A percentile compares a stretch with the other conserved stretches of the same genome.
Evolutionary conservation across 2,797 vertebrate species (phyloP).

Genomic region (Liparis tanakae): DNA sequence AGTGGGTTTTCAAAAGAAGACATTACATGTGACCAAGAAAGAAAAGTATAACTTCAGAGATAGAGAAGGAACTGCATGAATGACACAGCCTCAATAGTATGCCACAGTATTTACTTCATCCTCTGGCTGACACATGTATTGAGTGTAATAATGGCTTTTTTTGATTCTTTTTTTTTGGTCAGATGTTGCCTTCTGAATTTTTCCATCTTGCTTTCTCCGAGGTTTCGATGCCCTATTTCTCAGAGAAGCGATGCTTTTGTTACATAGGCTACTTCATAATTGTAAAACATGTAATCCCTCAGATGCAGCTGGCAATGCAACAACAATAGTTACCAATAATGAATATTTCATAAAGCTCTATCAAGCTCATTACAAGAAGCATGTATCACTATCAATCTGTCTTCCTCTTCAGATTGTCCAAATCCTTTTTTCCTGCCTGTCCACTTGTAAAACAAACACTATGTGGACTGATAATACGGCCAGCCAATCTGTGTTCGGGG

Average conservation of each 20-base stretch:
- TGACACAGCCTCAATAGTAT: slow-evolving; percentile 15
- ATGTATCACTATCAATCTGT: slow-evolving; percentile 65
- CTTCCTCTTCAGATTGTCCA: slow-evolving; percentile 71
- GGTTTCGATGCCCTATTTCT: slow-evolving; percentile 32
- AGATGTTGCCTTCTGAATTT: slow-evolving; percentile 13
- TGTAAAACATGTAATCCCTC: slow-evolving; percentile 56
- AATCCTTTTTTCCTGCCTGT: slow-evolving; percentile 67
- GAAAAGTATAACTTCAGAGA: slow-evolving; percentile 32
- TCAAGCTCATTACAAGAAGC: slow-evolving; percentile 61
- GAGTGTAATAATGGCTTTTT: background rate
- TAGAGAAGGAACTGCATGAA: slow-evolving; percentile 21
- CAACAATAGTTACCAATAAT: slow-evolving; percentile 62
- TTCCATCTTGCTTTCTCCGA: background rate
- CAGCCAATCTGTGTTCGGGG: slow-evolving; percentile 46
- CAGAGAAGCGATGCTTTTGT: slow-evolving; percentile 38
- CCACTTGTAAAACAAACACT: slow-evolving; percentile 78
- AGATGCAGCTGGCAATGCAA: slow-evolving; percentile 49
- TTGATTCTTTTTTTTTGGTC: background rate
- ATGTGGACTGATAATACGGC: slow-evolving; percentile 61
- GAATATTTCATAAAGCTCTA: slow-evolving; percentile 74
- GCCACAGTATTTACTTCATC: slow-evolving; percentile 14
- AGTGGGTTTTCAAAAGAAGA: slow-evolving; percentile 40
- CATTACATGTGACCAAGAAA: slow-evolving; percentile 42
- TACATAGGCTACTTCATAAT: slow-evolving; percentile 47
- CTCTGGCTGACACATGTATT: background rate